Conservation (phyloP, 2,113 vertebrate species). For the Lynx canadensis region DNA sequence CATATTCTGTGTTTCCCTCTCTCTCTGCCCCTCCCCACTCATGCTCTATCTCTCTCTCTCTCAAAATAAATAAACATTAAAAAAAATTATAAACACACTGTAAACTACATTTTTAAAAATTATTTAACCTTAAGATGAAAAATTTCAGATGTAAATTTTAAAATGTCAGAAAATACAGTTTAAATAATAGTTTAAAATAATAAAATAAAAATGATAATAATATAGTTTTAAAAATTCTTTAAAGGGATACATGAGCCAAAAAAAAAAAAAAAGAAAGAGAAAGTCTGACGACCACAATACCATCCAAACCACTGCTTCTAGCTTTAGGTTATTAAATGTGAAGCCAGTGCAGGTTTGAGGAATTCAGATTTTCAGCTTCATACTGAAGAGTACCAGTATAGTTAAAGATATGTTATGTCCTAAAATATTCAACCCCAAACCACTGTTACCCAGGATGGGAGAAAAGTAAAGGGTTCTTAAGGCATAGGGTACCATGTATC, state of each 20-base stretch:
- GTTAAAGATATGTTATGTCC: not conserved
- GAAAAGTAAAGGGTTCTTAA: not conserved
- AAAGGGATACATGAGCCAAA: not conserved
- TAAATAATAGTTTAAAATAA: slow-evolving; percentile 6
- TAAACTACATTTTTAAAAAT: not conserved
- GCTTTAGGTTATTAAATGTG: not conserved
- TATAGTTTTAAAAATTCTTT: slow-evolving; percentile 27
- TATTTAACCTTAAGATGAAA: slow-evolving; percentile 21
- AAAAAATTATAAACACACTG: not conserved
- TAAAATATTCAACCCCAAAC: slow-evolving; percentile 28
- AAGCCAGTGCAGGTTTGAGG: not conserved
- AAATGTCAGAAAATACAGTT: not conserved
- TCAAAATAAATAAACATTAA: not conserved
- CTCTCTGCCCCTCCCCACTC: not conserved
- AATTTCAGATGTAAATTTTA: slow-evolving; percentile 1
- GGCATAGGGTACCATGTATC: not conserved
- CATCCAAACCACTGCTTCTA: not conserved
- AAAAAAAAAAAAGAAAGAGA: not conserved
- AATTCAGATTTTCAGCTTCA: slow-evolving; percentile 38
- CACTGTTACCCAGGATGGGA: not conserved
- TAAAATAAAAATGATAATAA: not conserved
- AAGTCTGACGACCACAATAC: not conserved
- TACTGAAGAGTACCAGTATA: not conserved
- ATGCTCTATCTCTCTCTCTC: not conserved
- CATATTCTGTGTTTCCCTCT: not conserved